phyloP scores from a whole-genome alignment of 2,888 invertebrate species.

The Andricus curvator region DNA sequence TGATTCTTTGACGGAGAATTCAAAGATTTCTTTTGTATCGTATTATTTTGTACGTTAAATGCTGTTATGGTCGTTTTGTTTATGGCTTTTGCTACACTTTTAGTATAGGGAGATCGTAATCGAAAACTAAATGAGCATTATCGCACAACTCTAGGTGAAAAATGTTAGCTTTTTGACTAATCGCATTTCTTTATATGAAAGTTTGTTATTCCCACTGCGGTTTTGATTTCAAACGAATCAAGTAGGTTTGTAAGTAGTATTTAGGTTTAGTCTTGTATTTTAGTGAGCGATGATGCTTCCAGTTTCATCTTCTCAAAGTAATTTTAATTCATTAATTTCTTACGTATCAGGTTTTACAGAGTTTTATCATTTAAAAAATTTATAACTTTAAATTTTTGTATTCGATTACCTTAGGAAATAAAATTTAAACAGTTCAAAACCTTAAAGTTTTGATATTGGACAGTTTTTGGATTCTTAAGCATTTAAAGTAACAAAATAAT shows the following conservation, averaged over 20 bases:
- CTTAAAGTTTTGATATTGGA: no score
- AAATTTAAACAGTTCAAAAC: no score
- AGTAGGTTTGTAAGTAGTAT: slow-evolving; percentile 6
- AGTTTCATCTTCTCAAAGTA: slow-evolving; percentile 20
- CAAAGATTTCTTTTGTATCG: background rate
- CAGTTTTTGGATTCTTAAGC: no score
- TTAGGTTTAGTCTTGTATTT: slow-evolving; percentile 25
- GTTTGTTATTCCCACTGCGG: background rate
- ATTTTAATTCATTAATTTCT: no score
- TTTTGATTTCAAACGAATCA: background rate
- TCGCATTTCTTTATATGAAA: background rate
- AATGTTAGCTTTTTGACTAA: background rate
- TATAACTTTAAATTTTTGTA: no score
- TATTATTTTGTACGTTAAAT: slow-evolving; percentile 33
- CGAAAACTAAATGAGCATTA: background rate
- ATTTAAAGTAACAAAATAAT: no score
- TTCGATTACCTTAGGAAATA: no score
- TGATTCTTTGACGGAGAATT: slow-evolving; percentile 16
- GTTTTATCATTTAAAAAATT: no score
- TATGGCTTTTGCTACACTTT: background rate
- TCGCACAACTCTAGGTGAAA: background rate
- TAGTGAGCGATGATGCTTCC: slow-evolving; percentile 26
- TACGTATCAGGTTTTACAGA: no score
- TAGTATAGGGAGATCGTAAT: background rate
- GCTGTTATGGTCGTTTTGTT: slow-evolving; percentile 10